phyloP scores from a whole-genome alignment of 2,113 vertebrate genomes.

The Etheostoma cragini region DNA sequence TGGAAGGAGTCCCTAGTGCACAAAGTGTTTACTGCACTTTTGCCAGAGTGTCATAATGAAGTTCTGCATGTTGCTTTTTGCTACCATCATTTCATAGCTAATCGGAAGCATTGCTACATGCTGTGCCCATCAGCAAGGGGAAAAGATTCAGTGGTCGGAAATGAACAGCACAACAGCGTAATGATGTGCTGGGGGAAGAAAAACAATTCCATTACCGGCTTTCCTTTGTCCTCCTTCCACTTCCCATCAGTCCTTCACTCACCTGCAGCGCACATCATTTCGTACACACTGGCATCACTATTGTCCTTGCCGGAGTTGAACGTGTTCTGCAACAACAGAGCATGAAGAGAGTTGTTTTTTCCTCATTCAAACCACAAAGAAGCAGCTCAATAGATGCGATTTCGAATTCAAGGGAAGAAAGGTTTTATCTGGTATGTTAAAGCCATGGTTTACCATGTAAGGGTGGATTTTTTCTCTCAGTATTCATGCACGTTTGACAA shows the following conservation, averaged over 20 bases:
- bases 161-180: conserved; percentile 46
- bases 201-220: conserved; percentile 44
- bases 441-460: neutral
- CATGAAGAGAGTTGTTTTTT: neutral
- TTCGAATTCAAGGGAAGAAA: neutral
- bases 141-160: conserved; percentile 50
- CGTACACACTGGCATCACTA: conserved; percentile 71
- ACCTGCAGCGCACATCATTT: conserved; percentile 79
- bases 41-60: conserved; percentile 20
- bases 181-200: conserved; percentile 17
- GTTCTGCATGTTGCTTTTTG: conserved; percentile 8
- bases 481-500: conserved; percentile 12
- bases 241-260: conserved; percentile 57
- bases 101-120: conserved; percentile 40
- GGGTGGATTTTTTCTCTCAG: neutral
- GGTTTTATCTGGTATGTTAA: neutral
- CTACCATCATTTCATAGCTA: conserved; percentile 32
- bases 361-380: neutral
- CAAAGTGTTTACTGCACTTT: conserved; percentile 37
- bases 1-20: conserved; percentile 58
- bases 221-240: conserved; percentile 42
- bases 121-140: conserved; percentile 36
- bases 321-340: conserved; percentile 71
- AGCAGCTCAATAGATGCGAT: neutral
- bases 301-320: conserved; percentile 37